These are phyloP conservation scores for Charaxes varanes DNA, from an alignment of 1,140 invertebrate species.

Conservation along the genomic window DNA sequence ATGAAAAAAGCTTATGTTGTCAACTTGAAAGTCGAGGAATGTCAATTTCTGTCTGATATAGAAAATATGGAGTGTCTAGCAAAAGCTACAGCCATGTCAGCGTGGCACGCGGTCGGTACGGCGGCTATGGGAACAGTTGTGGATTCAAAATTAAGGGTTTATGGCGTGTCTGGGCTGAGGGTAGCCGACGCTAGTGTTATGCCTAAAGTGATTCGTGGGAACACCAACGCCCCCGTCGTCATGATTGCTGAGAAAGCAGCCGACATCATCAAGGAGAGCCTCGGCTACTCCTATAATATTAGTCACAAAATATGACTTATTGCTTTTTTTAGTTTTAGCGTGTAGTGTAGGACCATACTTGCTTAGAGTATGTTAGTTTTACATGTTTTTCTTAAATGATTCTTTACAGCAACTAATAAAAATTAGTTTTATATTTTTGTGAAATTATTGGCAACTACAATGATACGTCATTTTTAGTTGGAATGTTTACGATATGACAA, in stretches of 20 bases:
- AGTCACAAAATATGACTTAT: too few species aligned
- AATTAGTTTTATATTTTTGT: too few species aligned
- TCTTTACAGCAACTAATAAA: too few species aligned
- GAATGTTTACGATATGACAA: too few species aligned
- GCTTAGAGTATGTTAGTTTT: too few species aligned
- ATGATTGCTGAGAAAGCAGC: constrained; percentile 79
- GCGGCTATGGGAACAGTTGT: constrained; percentile 73
- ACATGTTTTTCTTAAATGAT: too few species aligned
- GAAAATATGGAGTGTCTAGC: constrained; percentile 29
- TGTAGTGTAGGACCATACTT: too few species aligned
- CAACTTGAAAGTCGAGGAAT: constrained; percentile 31
- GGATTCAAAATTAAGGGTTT: constrained; percentile 63
- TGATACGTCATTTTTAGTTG: too few species aligned
- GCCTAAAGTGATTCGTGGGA: constrained; percentile 77
- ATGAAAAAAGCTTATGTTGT: constrained; percentile 33
- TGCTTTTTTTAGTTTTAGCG: too few species aligned
- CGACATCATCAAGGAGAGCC: constrained; percentile 70
- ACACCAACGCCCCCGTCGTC: constrained; percentile 77
- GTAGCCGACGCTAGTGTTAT: constrained; percentile 79
- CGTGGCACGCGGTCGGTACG: constrained; percentile 67
- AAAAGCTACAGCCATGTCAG: constrained; percentile 35
- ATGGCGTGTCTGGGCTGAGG: constrained; percentile 72
- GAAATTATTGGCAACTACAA: too few species aligned
- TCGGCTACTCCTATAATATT: too few species aligned
- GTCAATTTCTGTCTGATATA: constrained; percentile 16